Evolutionary conservation across 2,113 vertebrate genomes (phyloP), one percentile per base, ranked within the genome.

Genomic region (Aphyosemion australe): DNA sequence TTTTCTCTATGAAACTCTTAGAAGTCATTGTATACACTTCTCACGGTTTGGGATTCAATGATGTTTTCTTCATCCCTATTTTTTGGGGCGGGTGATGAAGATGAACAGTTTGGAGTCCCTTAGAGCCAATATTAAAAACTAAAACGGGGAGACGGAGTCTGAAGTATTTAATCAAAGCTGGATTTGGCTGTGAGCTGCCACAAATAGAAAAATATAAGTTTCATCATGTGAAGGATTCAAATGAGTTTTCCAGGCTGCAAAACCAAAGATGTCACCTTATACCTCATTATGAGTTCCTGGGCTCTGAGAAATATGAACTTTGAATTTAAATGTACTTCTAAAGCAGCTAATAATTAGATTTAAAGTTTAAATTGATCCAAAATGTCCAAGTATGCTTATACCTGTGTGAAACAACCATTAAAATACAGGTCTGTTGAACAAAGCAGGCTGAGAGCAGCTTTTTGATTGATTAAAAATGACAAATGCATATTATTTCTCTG

Each of bases 381-480:
- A 60, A 9, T 32, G 14, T 57, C 54, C 12, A 15, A 5, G n/a
- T 75, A 26, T 26, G 26, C 26, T 5, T 2, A 26, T 56, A 61
- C 15, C n/a, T 49, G 15, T 64, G n/a, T 21, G 26, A 66, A 74
- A 42, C 39, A 32, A 71, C 60, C 80, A 72, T 61, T 65, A 79
- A 50, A 57, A 60, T 48, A 34, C 53, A 37, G 53, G 34, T 60
- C 72, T 34, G 61, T 37, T 4, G 5, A 52, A 65, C 52, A 75
- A 66, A 60, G 31, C 56, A 42, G 43, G 16, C 53, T 51, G 19
- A 12, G 66, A 66, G 58, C 15, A 52, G 62, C 42, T 53, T 82
- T 12, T 65, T 68, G 71, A 82, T 86, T 84, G 81, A 91, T 88
- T 90, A 78, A 88, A 90, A 81, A 74, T 67, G 80, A 82, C 64